Conservation (phyloP, 2,888 invertebrate genomes). For the Subacronicta megacephala region DNA sequence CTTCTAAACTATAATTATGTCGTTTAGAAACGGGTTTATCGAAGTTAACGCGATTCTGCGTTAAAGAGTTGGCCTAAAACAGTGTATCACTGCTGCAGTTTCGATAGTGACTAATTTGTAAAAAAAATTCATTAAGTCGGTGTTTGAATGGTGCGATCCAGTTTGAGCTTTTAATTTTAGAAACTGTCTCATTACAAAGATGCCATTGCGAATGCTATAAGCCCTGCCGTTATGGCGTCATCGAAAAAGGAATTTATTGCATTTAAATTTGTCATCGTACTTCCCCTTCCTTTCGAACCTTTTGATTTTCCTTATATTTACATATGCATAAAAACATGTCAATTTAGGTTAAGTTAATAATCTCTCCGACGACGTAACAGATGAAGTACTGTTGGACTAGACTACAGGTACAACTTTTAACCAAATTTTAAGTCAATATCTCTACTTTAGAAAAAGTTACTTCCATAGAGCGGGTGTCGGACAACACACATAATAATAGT, state of each 20-base stretch:
- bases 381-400: too few species aligned
- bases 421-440: too few species aligned
- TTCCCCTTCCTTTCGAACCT: constrained; percentile 40
- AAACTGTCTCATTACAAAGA: constrained; percentile 3
- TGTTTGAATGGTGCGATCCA: too few species aligned
- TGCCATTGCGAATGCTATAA: constrained; percentile 22
- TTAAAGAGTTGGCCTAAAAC: too few species aligned
- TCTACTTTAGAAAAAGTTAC: too few species aligned
- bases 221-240: constrained; percentile 23
- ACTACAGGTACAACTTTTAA: too few species aligned
- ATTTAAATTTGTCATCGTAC: constrained; percentile 33
- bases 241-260: constrained; percentile 34
- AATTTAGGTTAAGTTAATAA: constrained; percentile 1
- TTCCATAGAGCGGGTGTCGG: constrained; percentile 27
- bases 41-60: too few species aligned
- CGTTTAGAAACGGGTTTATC: background rate
- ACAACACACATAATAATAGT: constrained; percentile 20
- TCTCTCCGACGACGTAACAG: background rate
- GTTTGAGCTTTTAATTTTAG: too few species aligned
- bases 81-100: too few species aligned
- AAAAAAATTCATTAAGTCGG: too few species aligned
- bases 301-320: constrained; percentile 41
- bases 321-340: background rate
- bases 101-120: too few species aligned
- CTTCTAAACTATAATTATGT: background rate